phyloP scores from a whole-genome alignment of 1,140 invertebrate genomes.

The Drosophila nigromelanica region DNA sequence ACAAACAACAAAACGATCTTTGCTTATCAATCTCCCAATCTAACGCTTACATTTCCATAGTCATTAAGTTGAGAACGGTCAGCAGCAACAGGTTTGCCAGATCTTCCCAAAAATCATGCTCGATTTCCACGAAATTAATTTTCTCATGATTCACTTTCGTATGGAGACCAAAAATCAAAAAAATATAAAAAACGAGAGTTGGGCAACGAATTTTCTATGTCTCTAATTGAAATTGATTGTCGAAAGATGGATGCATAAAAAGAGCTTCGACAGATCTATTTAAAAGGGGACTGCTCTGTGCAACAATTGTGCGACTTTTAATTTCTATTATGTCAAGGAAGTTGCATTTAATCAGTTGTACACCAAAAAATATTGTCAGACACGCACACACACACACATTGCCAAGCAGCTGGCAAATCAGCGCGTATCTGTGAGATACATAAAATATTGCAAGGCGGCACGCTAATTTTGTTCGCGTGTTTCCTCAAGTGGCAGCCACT shows the following conservation, averaged over 20 bases:
- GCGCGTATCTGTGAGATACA: slow-evolving; percentile 68
- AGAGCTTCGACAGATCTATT: slow-evolving; percentile 30
- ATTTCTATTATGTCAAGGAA: slow-evolving; percentile 63
- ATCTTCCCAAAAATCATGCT: slow-evolving; percentile 70
- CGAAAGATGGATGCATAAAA: slow-evolving; percentile 31
- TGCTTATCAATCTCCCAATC: slow-evolving; percentile 59
- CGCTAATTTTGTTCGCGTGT: slow-evolving; percentile 80
- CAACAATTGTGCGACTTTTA: slow-evolving; percentile 34
- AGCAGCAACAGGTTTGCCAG: slow-evolving; percentile 29
- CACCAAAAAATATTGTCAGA: slow-evolving; percentile 37
- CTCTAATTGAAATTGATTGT: slow-evolving; percentile 73
- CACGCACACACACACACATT: slow-evolving; percentile 13
- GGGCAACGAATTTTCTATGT: slow-evolving; percentile 12
- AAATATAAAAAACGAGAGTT: slow-evolving; percentile 32
- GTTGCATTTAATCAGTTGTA: slow-evolving; percentile 69
- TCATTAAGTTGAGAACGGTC: slow-evolving; percentile 58
- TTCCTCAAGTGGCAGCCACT: slow-evolving; percentile 81
- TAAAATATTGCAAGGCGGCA: slow-evolving; percentile 72
- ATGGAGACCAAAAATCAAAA: background rate
- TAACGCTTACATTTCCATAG: slow-evolving; percentile 57
- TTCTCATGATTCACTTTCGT: slow-evolving; percentile 70
- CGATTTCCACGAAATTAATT: slow-evolving; percentile 73
- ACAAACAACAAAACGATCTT: slow-evolving; percentile 45
- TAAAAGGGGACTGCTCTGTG: slow-evolving; percentile 22
- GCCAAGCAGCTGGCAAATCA: slow-evolving; percentile 43